A percentile compares a stretch with the other conserved stretches of the same genome.
Evolutionary conservation across 2,888 invertebrate species (phyloP).

Genomic region (Tridacna crocea): DNA sequence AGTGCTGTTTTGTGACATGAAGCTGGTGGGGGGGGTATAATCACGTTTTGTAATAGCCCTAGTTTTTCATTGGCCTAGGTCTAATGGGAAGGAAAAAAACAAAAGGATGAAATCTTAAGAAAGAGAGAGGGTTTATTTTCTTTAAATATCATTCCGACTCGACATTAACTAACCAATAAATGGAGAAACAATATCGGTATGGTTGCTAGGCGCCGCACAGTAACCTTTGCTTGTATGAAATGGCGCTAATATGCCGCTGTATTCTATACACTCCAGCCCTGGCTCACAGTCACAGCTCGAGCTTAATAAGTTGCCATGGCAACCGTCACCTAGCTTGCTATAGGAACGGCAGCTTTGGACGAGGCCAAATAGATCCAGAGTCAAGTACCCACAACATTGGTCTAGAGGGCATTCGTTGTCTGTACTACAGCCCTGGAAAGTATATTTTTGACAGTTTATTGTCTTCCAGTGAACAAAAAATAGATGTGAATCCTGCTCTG

Average conservation of each 20-base stretch:
- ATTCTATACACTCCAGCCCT: constrained; percentile 39
- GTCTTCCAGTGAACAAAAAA: too few species aligned
- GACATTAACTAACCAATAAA: background rate
- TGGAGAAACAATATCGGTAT: background rate
- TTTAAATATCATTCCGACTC: too few species aligned
- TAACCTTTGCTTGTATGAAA: constrained; percentile 37
- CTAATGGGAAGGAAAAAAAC: too few species aligned
- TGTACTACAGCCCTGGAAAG: constrained; percentile 28
- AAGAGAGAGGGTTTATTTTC: too few species aligned
- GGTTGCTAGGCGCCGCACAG: constrained; percentile 12
- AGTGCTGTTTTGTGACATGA: too few species aligned
- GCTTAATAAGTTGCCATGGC: constrained; percentile 33
- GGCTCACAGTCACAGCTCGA: constrained; percentile 38
- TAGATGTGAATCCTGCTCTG: too few species aligned
- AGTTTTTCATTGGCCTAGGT: too few species aligned
- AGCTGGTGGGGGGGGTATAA: too few species aligned
- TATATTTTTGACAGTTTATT: background rate
- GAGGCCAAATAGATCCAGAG: constrained; percentile 31
- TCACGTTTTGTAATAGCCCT: too few species aligned
- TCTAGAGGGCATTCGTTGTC: constrained; percentile 42
- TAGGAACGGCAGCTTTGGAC: constrained; percentile 31
- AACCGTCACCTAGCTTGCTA: constrained; percentile 34
- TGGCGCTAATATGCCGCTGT: constrained; percentile 21
- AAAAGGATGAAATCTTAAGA: too few species aligned
- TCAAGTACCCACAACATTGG: constrained; percentile 37